Evolutionary conservation across 2,888 invertebrate genomes (phyloP), one percentile per base, ranked within the genome.

Genomic region (Cordilura impudica): DNA sequence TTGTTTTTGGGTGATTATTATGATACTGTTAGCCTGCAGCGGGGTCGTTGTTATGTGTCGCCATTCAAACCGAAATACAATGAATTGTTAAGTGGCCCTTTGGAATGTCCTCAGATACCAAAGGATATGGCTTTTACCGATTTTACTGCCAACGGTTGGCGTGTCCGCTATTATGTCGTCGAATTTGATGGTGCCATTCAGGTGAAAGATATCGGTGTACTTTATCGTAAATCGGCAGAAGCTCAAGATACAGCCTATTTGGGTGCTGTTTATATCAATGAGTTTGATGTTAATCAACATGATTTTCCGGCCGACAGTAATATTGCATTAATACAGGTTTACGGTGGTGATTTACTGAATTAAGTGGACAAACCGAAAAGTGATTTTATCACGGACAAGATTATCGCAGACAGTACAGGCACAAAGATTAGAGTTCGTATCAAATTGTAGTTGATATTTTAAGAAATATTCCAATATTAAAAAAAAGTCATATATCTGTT

Each of bases 201-300:
- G 3, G 81, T 89, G 0, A 82, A 84, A 66, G 89, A 89, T 78
- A 85, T 89, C 21, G 89, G 88, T 0, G 67, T 88, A 0, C 81
- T 85, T n/a, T 86, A 84, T 53, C 84, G 84, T 0, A 67, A 70
- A 8, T 2, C 53, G 0, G 63, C 71, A 3, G 58, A 58, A 0
- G 78, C 83, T 12, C 65, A 58, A 6, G 82, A 82, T 54, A 75
- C 76, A 2, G 85, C 86, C 0, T 83, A 85, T 26, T 67, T 88
- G 16, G 88, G 88, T 4, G 88, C 87, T 39, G 76, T 88, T 21
- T 88, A 85, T 69, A 81, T 88, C 4, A 84, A 86, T 49, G 81
- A 83, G 14, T 83, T 85, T 35, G 78, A 84, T 45, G 63, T 82
- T 8, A 49, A 74, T 63, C 61, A 67, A 14, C 58, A 72, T 43